Conservation (phyloP, 2,113 vertebrate genomes). For the Myiozetetes cayanensis region DNA sequence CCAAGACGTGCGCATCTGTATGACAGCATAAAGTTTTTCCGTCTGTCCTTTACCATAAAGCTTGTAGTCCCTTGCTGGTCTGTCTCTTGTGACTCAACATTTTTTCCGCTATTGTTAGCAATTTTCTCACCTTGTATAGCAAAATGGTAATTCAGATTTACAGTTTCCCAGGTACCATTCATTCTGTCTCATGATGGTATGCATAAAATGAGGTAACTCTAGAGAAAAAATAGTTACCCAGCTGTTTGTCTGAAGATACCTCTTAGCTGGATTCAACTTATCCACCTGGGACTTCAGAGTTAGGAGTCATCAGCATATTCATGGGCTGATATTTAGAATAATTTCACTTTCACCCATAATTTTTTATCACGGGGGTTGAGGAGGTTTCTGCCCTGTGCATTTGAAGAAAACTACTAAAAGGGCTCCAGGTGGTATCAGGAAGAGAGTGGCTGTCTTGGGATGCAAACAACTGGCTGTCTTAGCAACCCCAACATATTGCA, state of each 20-base stretch:
- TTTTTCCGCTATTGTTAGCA: neutral
- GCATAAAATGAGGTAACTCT: neutral
- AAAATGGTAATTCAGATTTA: slow-evolving; percentile 5
- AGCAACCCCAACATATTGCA: neutral
- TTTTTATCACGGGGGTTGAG: neutral
- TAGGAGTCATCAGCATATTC: neutral
- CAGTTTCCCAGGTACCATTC: neutral
- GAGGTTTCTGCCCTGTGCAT: neutral
- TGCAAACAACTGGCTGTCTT: neutral
- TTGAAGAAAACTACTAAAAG: neutral
- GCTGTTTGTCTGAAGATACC: neutral
- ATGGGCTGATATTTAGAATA: neutral
- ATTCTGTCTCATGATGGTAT: neutral
- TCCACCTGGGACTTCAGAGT: neutral
- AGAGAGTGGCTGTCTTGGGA: neutral
- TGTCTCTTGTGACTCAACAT: neutral
- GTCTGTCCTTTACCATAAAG: neutral
- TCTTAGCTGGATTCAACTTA: slow-evolving; percentile 16
- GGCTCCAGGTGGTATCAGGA: neutral
- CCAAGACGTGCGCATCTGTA: neutral
- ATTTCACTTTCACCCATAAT: neutral
- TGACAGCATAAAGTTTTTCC: neutral
- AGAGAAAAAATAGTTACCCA: neutral
- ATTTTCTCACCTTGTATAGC: neutral
- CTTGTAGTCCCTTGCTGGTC: neutral